These are phyloP conservation scores for Drosophila villosipedis DNA, from an alignment of 2,888 invertebrate species.

Conservation along the genomic window DNA sequence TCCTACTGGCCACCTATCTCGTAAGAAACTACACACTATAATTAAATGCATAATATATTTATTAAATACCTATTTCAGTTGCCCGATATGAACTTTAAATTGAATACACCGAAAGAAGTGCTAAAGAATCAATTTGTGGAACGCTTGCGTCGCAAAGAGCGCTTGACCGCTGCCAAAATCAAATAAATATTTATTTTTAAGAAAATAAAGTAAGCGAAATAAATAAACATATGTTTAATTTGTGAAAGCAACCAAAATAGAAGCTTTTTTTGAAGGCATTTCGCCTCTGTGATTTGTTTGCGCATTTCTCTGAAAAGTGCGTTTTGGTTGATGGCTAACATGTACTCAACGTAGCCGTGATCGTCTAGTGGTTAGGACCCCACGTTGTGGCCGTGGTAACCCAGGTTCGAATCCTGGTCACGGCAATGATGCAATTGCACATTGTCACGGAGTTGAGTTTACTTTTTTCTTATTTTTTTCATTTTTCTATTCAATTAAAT, in stretches of 20 bases:
- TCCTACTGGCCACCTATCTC: slow-evolving; percentile 56
- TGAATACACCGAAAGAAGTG: slow-evolving; percentile 41
- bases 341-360: slow-evolving; percentile 67
- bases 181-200: not conserved
- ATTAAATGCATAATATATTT: not conserved
- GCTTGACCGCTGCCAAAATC: too few relatives aligned
- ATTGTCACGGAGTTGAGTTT: slow-evolving; percentile 69
- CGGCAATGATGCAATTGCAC: slow-evolving; percentile 65
- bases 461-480: slow-evolving; percentile 21
- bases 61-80: slow-evolving; percentile 26
- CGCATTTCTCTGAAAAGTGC: slow-evolving; percentile 51
- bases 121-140: slow-evolving; percentile 51
- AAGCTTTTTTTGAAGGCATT: not conserved
- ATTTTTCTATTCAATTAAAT: not conserved
- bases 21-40: slow-evolving; percentile 7
- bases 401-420: slow-evolving; percentile 76
- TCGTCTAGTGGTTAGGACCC: slow-evolving; percentile 77
- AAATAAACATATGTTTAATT: not conserved
- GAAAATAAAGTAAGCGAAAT: not conserved
- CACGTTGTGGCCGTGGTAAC: slow-evolving; percentile 76
- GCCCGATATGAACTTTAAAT: slow-evolving; percentile 57
- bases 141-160: slow-evolving; percentile 36
- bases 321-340: slow-evolving; percentile 33
- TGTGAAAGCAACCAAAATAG: not conserved
- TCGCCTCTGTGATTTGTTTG: slow-evolving; percentile 26